Evolutionary conservation across 1,140 invertebrate species (phyloP), one percentile per base, ranked within the genome.

Genomic region (Ostrea denselamellosa): DNA sequence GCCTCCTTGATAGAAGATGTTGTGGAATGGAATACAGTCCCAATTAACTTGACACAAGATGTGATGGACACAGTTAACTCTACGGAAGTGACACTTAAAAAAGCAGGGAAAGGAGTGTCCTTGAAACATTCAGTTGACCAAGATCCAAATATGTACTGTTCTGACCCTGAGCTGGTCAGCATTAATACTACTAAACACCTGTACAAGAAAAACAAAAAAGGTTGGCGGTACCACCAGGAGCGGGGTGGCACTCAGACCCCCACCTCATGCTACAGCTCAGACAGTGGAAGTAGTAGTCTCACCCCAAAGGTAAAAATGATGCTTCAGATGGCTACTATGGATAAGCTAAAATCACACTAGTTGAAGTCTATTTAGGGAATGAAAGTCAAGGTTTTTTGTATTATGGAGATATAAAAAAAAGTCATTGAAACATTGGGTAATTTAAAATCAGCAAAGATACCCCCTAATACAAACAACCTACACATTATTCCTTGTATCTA

Each of bases 1-100:
- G 88, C 91, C 12, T 92, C 91, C 12, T 88, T 90, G 22, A 88
- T 92, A 22, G 91, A 92, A 62, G 91, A 92, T 28, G 77, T 86
- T n/a, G 71, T 92, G 12, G 83, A 90, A 19, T 92, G 91, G 91
- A 89, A 90, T 34, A 14, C 88, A n/a, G 84, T 71, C 0, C 85
- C 88, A 10, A 86, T 85, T 25, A 82, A 88, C 34, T 19, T 87
- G 3, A 58, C 28, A 51, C 54, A 83, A 17, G 84, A 89, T 53
- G 86, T 87, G 7, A 71, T 54, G 25, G 54, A 62, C 56, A 85
- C 87, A n/a, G 77, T 89, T 17, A 89, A 77, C 22, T 71, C 89
- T 14, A 86, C 89, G 8, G 83, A 89, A 83, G 87, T 89, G 44
- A 84, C 89, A 14, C 84, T 77, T 14, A 65, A 68, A 71, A 85